phyloP scores from a whole-genome alignment of 2,888 invertebrate genomes.

The Apomyelois bistriatella region DNA sequence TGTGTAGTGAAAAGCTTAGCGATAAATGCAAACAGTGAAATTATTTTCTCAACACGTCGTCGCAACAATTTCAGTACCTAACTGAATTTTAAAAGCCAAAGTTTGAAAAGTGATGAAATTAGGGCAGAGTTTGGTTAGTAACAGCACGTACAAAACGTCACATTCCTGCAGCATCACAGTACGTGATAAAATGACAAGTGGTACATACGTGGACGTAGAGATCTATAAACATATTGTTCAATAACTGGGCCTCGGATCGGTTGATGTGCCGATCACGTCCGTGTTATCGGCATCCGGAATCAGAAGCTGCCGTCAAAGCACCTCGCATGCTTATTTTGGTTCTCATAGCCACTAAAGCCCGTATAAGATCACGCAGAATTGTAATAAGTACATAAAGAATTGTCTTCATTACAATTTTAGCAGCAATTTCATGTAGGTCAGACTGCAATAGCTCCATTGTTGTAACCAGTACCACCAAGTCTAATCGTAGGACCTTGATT shows the following conservation, averaged over 20 bases:
- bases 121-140: neutral
- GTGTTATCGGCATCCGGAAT: constrained; percentile 70
- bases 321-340: constrained; percentile 25
- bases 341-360: neutral
- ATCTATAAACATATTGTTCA: constrained; percentile 44
- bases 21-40: no score
- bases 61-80: neutral
- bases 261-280: constrained; percentile 60
- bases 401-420: no score
- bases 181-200: constrained; percentile 38
- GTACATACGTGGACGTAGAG: constrained; percentile 30
- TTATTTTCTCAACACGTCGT: neutral
- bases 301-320: constrained; percentile 57
- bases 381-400: no score
- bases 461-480: no score
- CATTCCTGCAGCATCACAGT: constrained; percentile 13
- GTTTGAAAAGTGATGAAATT: neutral
- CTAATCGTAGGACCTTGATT: no score
- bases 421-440: no score
- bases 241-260: constrained; percentile 42
- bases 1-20: no score
- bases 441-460: no score
- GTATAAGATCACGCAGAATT: neutral
- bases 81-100: neutral
- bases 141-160: neutral